A percentile compares a stretch with the other conserved stretches of the same genome.
Evolutionary conservation across 2,797 vertebrate species (phyloP).

Genomic region (Hippopotamyrus pictus): DNA sequence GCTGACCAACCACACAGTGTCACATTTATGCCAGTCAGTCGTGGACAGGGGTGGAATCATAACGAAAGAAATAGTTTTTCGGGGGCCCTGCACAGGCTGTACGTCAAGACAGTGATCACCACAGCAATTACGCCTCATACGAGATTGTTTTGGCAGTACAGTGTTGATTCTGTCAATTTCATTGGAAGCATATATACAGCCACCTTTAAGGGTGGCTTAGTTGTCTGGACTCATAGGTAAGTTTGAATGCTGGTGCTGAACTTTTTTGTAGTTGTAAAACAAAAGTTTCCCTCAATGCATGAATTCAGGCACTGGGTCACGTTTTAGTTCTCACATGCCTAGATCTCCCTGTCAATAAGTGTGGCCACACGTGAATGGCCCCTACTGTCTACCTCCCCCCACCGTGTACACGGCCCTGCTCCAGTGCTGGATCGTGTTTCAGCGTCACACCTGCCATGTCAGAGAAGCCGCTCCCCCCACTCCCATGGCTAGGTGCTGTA

Average conservation of each 20-base stretch:
- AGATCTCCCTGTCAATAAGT: background rate
- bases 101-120: background rate
- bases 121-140: background rate
- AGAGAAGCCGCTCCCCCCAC: constrained; percentile 46
- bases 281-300: background rate
- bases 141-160: background rate
- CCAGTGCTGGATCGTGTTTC: constrained; percentile 52
- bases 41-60: background rate
- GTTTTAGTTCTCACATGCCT: background rate
- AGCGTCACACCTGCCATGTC: constrained; percentile 61
- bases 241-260: background rate
- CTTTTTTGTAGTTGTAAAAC: background rate
- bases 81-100: background rate
- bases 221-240: background rate
- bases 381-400: background rate
- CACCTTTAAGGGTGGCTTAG: background rate
- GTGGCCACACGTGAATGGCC: background rate
- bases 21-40: background rate
- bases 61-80: background rate
- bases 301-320: background rate
- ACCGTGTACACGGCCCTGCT: background rate
- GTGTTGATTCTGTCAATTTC: background rate
- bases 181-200: background rate
- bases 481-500: constrained; percentile 59
- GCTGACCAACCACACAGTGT: background rate